Evolutionary conservation across 2,888 invertebrate genomes (phyloP).

Genomic region (Podotricha telesiphe): DNA sequence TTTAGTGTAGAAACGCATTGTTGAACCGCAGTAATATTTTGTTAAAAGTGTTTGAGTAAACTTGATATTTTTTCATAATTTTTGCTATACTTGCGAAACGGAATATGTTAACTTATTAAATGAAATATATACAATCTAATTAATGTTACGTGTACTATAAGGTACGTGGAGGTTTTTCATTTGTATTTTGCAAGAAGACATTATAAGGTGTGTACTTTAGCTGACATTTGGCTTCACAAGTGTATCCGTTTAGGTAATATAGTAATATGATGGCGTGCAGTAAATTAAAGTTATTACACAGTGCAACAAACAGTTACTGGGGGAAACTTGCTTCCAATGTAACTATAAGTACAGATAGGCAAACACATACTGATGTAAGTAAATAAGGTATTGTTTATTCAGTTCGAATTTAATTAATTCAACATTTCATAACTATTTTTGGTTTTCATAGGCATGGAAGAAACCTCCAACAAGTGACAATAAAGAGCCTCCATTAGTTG

Average conservation of each 20-base stretch:
- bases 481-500: slow-evolving; percentile 82
- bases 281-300: slow-evolving; percentile 26
- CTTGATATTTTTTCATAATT: background rate
- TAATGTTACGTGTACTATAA: slow-evolving; percentile 6
- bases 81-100: background rate
- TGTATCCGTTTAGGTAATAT: background rate
- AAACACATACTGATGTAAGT: slow-evolving; percentile 31
- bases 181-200: slow-evolving; percentile 2
- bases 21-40: background rate
- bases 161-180: slow-evolving; percentile 6
- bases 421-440: background rate
- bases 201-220: background rate
- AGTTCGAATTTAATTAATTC: background rate
- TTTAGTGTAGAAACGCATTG: background rate
- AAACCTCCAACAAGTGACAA: slow-evolving; percentile 4
- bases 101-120: slow-evolving; percentile 2
- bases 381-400: background rate
- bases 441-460: background rate
- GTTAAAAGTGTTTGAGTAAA: background rate
- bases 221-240: background rate
- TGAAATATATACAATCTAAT: background rate
- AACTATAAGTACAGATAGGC: background rate
- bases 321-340: slow-evolving; percentile 11
- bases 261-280: slow-evolving; percentile 18
- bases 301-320: slow-evolving; percentile 2